Percentiles rank a stretch among this genome's conserved stretches.
These are phyloP conservation scores for Trissolcus basalis DNA, from an alignment of 1,140 invertebrate genomes.

Conservation along the genomic window DNA sequence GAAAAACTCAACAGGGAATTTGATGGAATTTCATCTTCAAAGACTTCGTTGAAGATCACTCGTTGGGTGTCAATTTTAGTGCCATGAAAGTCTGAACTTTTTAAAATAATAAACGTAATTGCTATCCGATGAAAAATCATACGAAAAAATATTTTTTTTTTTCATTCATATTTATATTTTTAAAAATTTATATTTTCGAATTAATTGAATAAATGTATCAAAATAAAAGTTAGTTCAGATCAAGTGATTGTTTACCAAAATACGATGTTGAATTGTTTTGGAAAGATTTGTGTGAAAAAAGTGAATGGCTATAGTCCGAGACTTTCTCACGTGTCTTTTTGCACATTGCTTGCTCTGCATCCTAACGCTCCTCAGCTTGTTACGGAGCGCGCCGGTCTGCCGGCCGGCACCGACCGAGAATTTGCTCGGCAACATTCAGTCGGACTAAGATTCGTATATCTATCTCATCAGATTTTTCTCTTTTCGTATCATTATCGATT, in stretches of 20 bases:
- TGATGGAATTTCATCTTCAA: slow-evolving; percentile 8
- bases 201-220: too few species aligned
- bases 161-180: too few species aligned
- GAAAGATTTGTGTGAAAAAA: slow-evolving; percentile 3
- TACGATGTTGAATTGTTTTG: background rate
- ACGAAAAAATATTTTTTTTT: too few species aligned
- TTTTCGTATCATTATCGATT: slow-evolving; percentile 3
- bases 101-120: too few species aligned
- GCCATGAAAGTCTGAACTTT: too few species aligned
- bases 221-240: too few species aligned
- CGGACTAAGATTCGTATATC: slow-evolving; percentile 14
- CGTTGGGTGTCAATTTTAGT: too few species aligned
- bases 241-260: too few species aligned
- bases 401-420: slow-evolving; percentile 12
- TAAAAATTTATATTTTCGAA: too few species aligned
- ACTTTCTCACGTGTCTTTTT: slow-evolving; percentile 39
- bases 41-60: slow-evolving; percentile 9
- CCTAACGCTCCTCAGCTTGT: slow-evolving; percentile 5
- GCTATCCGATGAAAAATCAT: too few species aligned
- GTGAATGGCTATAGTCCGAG: slow-evolving; percentile 10
- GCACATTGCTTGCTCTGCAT: slow-evolving; percentile 16
- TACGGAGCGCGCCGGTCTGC: slow-evolving; percentile 13
- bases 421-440: slow-evolving; percentile 22
- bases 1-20: too few species aligned
- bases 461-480: background rate